These are phyloP conservation scores for Oostethus manadensis DNA, from an alignment of 2,113 vertebrate species.

Conservation along the genomic window DNA sequence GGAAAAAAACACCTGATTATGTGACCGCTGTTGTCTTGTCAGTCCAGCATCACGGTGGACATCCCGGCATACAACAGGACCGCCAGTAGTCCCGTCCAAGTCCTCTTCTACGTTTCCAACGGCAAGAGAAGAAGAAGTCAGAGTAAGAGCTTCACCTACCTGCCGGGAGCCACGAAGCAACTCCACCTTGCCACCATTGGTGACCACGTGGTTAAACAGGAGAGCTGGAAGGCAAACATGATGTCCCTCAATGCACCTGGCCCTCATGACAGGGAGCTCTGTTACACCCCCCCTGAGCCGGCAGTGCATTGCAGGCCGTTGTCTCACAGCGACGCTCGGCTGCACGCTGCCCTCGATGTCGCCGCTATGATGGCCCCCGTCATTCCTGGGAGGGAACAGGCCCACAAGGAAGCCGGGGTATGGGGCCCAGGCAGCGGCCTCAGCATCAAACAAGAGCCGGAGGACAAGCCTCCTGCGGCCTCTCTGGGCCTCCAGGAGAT, in stretches of 20 bases:
- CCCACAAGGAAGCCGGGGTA: conserved; percentile 52
- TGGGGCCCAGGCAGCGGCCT: conserved; percentile 32
- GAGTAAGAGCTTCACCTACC: conserved; percentile 83
- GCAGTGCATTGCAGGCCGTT: conserved; percentile 34
- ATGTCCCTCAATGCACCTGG: conserved; percentile 38
- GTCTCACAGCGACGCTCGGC: conserved; percentile 60
- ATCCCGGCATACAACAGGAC: conserved; percentile 84
- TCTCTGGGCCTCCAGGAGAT: conserved; percentile 86
- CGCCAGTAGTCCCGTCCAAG: conserved; percentile 75
- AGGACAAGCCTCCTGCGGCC: conserved; percentile 74
- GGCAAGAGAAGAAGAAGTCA: conserved; percentile 90
- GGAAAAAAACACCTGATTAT: background rate
- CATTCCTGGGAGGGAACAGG: too few species aligned
- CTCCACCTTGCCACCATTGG: conserved; percentile 4
- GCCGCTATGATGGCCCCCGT: too few species aligned
- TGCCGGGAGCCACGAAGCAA: conserved; percentile 67
- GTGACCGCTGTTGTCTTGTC: background rate
- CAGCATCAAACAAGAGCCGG: conserved; percentile 84
- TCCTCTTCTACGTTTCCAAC: conserved; percentile 92
- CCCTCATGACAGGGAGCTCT: conserved; percentile 18
- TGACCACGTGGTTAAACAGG: conserved; percentile 79
- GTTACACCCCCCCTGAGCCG: background rate
- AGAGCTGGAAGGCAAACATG: conserved; percentile 74
- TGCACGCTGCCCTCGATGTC: conserved; percentile 1
- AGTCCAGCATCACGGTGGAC: conserved; percentile 85